phyloP scores from a whole-genome alignment of 2,888 invertebrate genomes.

The Amorpha juglandis region DNA sequence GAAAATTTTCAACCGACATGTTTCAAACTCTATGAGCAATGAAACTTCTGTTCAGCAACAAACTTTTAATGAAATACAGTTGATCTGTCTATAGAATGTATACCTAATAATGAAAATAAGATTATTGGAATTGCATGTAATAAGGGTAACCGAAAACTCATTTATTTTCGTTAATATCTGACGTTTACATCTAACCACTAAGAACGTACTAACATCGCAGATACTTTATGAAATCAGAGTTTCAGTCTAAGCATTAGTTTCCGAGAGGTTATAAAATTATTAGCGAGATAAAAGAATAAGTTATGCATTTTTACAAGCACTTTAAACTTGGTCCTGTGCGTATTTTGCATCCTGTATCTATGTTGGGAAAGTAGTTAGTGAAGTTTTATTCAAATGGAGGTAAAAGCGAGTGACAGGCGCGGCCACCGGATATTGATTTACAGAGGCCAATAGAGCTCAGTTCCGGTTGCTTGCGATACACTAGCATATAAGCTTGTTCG shows the following conservation, averaged over 20 bases:
- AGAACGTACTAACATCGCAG: background rate
- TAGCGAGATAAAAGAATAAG: conserved; percentile 38
- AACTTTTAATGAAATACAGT: conserved; percentile 80
- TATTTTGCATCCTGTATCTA: conserved; percentile 34
- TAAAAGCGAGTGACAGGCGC: conserved; percentile 55
- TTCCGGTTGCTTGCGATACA: conserved; percentile 48
- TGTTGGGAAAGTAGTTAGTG: conserved; percentile 53
- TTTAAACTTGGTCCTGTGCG: conserved; percentile 17
- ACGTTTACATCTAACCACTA: background rate
- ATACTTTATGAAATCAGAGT: conserved; percentile 17
- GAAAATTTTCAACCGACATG: conserved; percentile 67
- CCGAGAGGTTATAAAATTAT: conserved; percentile 26
- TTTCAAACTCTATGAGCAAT: conserved; percentile 67
- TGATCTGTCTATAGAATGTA: conserved; percentile 51
- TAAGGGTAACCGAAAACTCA: background rate
- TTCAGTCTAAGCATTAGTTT: conserved; percentile 19
- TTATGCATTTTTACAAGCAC: conserved; percentile 32
- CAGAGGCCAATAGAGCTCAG: conserved; percentile 64
- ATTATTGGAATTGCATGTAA: conserved; percentile 10
- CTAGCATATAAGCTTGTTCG: conserved; percentile 61
- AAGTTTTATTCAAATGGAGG: conserved; percentile 48
- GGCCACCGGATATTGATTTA: conserved; percentile 81
- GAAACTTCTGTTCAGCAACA: conserved; percentile 67
- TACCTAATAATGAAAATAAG: background rate
- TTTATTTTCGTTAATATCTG: conserved; percentile 10